Evolutionary conservation across 2,797 vertebrate species (phyloP).

Genomic region (Bucorvus abyssinicus): DNA sequence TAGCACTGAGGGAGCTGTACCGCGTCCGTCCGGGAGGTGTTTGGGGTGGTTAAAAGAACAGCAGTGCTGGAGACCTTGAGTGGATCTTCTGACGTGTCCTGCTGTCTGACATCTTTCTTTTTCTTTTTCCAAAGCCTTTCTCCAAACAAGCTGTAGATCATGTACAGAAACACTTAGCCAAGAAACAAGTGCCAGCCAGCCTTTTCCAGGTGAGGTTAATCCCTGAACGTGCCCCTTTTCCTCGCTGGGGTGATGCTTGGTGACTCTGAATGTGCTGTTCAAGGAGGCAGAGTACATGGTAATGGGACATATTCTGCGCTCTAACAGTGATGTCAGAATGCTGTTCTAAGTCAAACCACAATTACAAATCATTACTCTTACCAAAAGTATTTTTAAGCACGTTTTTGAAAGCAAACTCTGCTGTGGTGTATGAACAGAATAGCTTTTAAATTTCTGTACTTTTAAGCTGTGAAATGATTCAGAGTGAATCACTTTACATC

Average conservation of each 20-base stretch:
- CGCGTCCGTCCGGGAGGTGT: too few species aligned
- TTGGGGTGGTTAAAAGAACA: background rate
- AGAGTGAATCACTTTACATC: background rate
- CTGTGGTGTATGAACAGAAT: background rate
- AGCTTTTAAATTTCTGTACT: background rate
- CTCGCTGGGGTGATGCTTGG: too few species aligned
- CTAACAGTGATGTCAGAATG: background rate
- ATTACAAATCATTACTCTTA: background rate
- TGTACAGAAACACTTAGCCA: conserved; percentile 89
- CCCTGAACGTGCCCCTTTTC: background rate
- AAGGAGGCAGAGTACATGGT: background rate
- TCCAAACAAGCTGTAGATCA: conserved; percentile 95
- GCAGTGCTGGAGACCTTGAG: background rate
- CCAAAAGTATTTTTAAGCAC: background rate
- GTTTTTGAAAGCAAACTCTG: background rate
- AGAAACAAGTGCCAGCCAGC: conserved; percentile 89
- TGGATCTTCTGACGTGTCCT: background rate
- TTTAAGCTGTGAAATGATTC: background rate
- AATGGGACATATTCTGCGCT: background rate
- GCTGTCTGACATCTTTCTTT: too few species aligned
- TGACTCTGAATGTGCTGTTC: background rate
- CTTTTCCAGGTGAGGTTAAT: conserved; percentile 91
- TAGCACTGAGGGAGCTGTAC: background rate
- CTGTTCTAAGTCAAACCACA: background rate
- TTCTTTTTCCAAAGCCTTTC: conserved; percentile 82